A percentile compares a stretch with the other conserved stretches of the same genome.
These are phyloP conservation scores for Drosophila rellima DNA, from an alignment of 2,888 invertebrate species.

Conservation along the genomic window DNA sequence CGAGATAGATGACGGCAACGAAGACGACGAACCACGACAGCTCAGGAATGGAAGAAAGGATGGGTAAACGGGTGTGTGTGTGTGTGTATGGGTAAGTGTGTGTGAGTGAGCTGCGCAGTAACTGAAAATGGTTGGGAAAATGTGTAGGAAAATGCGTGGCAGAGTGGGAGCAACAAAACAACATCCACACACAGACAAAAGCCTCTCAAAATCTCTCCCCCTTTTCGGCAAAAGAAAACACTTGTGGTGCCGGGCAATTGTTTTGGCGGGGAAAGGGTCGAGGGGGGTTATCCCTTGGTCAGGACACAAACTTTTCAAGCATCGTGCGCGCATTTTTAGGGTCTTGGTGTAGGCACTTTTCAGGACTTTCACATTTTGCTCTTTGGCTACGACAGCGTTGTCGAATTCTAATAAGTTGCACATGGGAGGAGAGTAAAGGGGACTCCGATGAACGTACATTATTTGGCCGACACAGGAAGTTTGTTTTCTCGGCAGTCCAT, in stretches of 20 bases:
- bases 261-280: conserved; percentile 8
- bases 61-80: conserved; percentile 36
- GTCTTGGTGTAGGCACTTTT: conserved; percentile 51
- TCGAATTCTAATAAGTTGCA: conserved; percentile 70
- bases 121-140: conserved; percentile 39
- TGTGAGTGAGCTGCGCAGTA: conserved; percentile 60
- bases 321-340: conserved; percentile 62
- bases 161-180: conserved; percentile 12
- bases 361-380: conserved; percentile 71
- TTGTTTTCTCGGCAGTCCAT: conserved; percentile 64
- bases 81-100: conserved; percentile 32
- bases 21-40: conserved; percentile 55
- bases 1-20: conserved; percentile 68
- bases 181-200: conserved; percentile 12
- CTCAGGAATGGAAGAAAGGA: conserved; percentile 11
- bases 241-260: conserved; percentile 65
- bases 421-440: background rate
- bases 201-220: background rate
- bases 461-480: conserved; percentile 62
- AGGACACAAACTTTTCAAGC: conserved; percentile 34
- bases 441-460: conserved; percentile 33
- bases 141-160: conserved; percentile 59
- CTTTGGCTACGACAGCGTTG: conserved; percentile 27
- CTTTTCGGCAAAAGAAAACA: conserved; percentile 39
- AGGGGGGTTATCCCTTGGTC: conserved; percentile 20